Evolutionary conservation across 2,888 invertebrate genomes (phyloP).

Genomic region (Drosophila rubida): DNA sequence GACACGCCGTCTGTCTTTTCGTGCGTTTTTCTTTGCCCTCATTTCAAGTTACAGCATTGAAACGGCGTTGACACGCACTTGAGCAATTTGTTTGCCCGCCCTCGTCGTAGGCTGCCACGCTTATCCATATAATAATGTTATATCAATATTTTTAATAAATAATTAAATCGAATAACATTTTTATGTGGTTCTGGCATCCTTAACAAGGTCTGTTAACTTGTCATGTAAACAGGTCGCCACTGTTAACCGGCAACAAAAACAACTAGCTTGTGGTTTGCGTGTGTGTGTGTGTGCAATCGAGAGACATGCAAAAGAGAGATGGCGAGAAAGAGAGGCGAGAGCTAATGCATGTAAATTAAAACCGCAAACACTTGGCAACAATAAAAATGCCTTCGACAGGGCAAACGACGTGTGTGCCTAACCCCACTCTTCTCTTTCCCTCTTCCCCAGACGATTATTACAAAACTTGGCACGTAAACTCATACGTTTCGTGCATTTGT

Average conservation of each 20-base stretch:
- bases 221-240: constrained; percentile 19
- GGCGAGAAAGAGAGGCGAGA: constrained; percentile 8
- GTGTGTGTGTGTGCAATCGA: neutral
- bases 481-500: constrained; percentile 52
- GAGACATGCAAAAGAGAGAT: neutral
- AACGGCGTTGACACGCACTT: constrained; percentile 39
- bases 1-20: constrained; percentile 28
- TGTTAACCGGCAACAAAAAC: constrained; percentile 57
- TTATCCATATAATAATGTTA: neutral
- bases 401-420: constrained; percentile 21
- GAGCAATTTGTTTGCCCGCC: constrained; percentile 30
- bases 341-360: constrained; percentile 35
- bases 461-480: constrained; percentile 59
- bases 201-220: constrained; percentile 24
- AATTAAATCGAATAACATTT: neutral
- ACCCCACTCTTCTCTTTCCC: neutral
- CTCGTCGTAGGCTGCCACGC: too few relatives aligned
- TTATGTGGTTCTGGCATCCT: neutral
- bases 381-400: constrained; percentile 28
- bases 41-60: constrained; percentile 29
- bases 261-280: constrained; percentile 13
- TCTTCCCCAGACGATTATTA: constrained; percentile 18
- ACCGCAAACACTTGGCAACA: constrained; percentile 62
- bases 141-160: constrained; percentile 4
- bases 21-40: constrained; percentile 23